phyloP scores from a whole-genome alignment of 2,888 invertebrate genomes.

The Carabus problematicus region DNA sequence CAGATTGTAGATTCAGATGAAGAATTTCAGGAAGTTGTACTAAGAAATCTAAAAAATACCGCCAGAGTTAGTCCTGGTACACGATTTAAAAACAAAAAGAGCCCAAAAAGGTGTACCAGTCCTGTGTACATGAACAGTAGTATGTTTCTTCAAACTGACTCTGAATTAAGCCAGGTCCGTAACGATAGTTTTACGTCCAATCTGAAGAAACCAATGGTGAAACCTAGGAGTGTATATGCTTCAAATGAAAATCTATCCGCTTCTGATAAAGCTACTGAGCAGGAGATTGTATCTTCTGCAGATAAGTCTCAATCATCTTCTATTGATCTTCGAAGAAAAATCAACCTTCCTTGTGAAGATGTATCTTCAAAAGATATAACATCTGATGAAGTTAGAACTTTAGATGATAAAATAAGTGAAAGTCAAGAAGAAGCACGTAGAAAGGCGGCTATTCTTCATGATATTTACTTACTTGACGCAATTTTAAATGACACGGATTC shows the following conservation, averaged over 20 bases:
- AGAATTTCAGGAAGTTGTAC: background rate
- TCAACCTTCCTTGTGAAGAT: no score
- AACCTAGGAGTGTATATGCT: conserved; percentile 11
- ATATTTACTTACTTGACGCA: conserved; percentile 34
- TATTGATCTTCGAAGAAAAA: background rate
- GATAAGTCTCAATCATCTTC: background rate
- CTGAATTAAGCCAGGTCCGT: conserved; percentile 18
- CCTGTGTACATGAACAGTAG: conserved; percentile 8
- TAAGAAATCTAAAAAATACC: background rate
- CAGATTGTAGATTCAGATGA: background rate
- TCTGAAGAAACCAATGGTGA: conserved; percentile 4
- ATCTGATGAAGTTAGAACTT: background rate
- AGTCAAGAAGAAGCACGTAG: conserved; percentile 3
- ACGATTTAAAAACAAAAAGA: conserved; percentile 22
- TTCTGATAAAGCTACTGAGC: background rate
- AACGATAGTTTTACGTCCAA: conserved; percentile 30
- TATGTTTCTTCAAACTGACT: conserved; percentile 1
- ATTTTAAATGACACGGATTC: conserved; percentile 24
- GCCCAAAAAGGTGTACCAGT: conserved; percentile 11
- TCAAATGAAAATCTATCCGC: background rate
- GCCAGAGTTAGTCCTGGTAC: background rate
- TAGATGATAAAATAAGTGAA: background rate
- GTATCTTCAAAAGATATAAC: background rate
- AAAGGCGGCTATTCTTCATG: conserved; percentile 29
- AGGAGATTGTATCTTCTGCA: background rate